Conservation (phyloP, 2,797 vertebrate species). For the Pitangus sulphuratus region DNA sequence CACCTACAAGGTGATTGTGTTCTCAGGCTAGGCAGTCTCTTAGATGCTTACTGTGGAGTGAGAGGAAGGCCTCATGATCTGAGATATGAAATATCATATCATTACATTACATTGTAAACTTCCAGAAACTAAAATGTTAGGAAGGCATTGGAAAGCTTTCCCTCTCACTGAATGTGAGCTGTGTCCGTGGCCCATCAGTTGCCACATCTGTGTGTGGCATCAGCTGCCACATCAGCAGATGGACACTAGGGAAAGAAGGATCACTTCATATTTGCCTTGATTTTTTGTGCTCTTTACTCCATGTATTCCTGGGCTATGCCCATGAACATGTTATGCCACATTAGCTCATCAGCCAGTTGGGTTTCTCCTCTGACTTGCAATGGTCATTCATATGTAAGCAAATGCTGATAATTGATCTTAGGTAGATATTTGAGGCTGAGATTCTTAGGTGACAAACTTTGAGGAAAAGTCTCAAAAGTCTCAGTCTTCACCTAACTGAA, state of each 20-base stretch:
- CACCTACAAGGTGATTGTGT: neutral
- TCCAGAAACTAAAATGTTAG: neutral
- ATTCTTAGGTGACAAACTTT: neutral
- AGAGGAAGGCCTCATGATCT: neutral
- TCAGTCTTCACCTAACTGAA: neutral
- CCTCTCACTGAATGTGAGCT: accelerated
- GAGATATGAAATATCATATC: neutral
- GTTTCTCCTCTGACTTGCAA: neutral
- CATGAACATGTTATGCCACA: accelerated
- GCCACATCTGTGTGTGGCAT: neutral
- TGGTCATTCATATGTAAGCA: neutral
- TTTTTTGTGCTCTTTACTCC: neutral
- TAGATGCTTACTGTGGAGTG: neutral
- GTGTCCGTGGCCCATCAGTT: accelerated
- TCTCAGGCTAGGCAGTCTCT: neutral
- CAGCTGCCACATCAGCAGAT: neutral
- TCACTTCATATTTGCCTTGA: neutral
- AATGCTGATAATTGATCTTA: neutral
- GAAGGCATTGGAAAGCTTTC: neutral
- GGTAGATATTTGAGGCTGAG: neutral
- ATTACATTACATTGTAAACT: neutral
- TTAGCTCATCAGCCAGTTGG: neutral
- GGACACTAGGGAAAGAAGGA: neutral
- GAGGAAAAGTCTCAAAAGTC: neutral
- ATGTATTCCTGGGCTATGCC: neutral